Percentiles rank a stretch among this genome's conserved stretches.
These are phyloP conservation scores for Sylvilagus floridanus DNA, from an alignment of 2,797 vertebrate species.

Conservation along the genomic window DNA sequence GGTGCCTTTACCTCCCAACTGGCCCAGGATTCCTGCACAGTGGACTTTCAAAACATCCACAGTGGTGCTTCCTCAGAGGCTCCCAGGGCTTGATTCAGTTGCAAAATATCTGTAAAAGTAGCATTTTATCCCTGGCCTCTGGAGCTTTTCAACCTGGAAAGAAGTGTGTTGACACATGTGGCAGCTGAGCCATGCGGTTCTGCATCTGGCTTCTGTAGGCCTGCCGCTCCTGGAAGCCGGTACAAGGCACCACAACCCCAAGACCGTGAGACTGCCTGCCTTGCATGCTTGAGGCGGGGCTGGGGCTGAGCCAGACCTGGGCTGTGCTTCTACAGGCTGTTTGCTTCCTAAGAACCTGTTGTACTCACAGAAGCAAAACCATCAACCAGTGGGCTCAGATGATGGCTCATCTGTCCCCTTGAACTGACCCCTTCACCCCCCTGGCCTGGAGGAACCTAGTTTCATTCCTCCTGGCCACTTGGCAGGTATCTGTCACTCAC, in stretches of 20 bases:
- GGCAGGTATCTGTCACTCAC: conserved; percentile 81
- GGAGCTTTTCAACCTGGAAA: neutral
- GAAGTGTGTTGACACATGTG: neutral
- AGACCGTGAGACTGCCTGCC: conserved; percentile 35
- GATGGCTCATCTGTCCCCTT: conserved; percentile 48
- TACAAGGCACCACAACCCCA: neutral
- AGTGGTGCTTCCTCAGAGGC: neutral
- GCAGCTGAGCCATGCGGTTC: conserved; percentile 39
- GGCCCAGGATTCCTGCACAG: neutral
- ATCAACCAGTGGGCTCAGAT: conserved; percentile 50
- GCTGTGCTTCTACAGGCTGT: neutral
- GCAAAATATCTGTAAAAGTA: conserved; percentile 32
- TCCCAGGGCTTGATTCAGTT: neutral
- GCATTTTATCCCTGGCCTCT: neutral
- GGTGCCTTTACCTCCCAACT: neutral
- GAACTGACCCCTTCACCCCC: neutral
- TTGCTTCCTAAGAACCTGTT: conserved; percentile 43
- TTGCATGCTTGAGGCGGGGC: neutral
- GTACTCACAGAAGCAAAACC: conserved; percentile 73
- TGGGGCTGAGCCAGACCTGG: neutral
- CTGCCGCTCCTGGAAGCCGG: neutral
- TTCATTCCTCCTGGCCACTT: conserved; percentile 48
- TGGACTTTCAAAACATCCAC: conserved; percentile 25
- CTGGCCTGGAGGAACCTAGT: conserved; percentile 59
- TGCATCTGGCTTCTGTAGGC: neutral